Base-by-base conservation (phyloP, 2,888 invertebrate genomes). In the Kuschelorhynchus macadamiae region DNA sequence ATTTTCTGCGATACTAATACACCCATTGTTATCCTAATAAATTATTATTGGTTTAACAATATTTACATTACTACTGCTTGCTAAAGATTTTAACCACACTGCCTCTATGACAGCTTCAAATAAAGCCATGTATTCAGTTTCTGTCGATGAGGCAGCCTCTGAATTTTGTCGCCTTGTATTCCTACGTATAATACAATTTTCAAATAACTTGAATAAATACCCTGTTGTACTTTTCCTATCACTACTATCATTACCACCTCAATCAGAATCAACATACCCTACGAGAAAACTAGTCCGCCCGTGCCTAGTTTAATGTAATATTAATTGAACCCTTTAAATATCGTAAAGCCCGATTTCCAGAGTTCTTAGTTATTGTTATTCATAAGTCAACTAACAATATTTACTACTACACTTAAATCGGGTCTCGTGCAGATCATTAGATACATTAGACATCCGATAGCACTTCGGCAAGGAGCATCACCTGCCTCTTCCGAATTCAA, bases 71-170 rank as follows among this genome's bases (percentile, higher is more conserved):
- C 3, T 47, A 55, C 50, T 64, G 12, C 11, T 57, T 33, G 71
- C 42, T 77, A 71, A 20, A 75, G 76, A 64, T 76, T 80, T 42
- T 9, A 80, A 55, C 77, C 76, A 80, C 7, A 78, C 36, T 1
- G 78, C 78, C 70, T 80, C 79, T 64, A 55, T 75, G 3, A 77
- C 75, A 66, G 61, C 77, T 72, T 77, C 77, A 68, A 68, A 77
- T 1, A 71, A 42, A 36, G 65, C 60, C 50, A 70, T 72, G 41
- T 72, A 72, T 66, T 72, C 25, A 25, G 25, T 7, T 25, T 25
- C 25, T 25, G 25, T 25, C 4, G 25, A 25, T 5, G 25, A 25
- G 62, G 17, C 36, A 12, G 36, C 36, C 5, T 7, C 36, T 12
- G 36, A 36, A 12, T 11, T 12, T 36, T 36, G 36, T 9, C 36